phyloP scores from a whole-genome alignment of 2,113 vertebrate genomes.

The Helogale parvula region DNA sequence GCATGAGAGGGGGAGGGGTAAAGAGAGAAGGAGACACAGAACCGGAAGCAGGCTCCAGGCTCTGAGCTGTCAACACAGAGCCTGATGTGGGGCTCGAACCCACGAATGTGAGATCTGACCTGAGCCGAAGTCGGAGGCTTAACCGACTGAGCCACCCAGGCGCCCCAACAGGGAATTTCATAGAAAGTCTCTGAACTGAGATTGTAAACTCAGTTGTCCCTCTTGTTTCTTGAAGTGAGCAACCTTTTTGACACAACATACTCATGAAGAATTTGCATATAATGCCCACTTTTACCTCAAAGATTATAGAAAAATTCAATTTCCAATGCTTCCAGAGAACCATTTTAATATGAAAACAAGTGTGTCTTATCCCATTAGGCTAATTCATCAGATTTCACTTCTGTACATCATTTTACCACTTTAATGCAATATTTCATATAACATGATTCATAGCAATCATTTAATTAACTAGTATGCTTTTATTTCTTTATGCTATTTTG shows the following conservation, averaged over 20 bases:
- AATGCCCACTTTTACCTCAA: neutral
- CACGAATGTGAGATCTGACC: too few relatives aligned
- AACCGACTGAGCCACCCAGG: too few relatives aligned
- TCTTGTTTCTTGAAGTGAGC: neutral
- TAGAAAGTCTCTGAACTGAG: neutral
- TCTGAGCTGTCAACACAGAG: too few relatives aligned
- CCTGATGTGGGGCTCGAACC: too few relatives aligned
- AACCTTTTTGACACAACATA: neutral
- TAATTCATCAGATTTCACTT: neutral
- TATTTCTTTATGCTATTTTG: neutral
- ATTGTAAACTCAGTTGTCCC: neutral
- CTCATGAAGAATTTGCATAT: neutral
- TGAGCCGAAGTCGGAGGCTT: too few relatives aligned
- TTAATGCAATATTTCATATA: neutral
- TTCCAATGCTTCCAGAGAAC: neutral
- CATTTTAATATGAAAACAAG: neutral
- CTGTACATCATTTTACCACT: neutral
- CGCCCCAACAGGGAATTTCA: neutral
- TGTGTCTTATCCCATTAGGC: neutral
- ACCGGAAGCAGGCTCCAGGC: too few relatives aligned
- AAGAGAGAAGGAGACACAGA: too few relatives aligned
- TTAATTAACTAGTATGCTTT: neutral
- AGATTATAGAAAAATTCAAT: neutral
- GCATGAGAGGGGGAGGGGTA: too few relatives aligned
- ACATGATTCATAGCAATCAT: neutral